Base-by-base conservation (phyloP, 2,888 invertebrate species). In the Tetrapedia diversipes region DNA sequence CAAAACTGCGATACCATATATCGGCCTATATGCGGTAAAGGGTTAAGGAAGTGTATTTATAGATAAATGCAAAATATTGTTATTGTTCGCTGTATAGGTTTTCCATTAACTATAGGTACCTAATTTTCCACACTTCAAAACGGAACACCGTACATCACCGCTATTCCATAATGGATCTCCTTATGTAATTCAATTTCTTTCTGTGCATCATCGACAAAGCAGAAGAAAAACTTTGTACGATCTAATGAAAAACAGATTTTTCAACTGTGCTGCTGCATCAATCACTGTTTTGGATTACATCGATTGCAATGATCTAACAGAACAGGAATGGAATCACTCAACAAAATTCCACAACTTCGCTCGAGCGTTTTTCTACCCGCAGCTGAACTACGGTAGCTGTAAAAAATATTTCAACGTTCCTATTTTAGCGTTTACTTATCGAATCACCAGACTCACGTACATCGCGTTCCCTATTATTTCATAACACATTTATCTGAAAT, bases 111-210 rank as follows among this genome's bases (percentile, higher is more conserved):
- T 10, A 14, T 7, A n/a, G n/a, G n/a, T n/a, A 14, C n/a, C 27
- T 57, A 24, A 1, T 24, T 41, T n/a, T 41, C 27, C 16, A 24
- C 10, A 16, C 47, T 47, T 61, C 45, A 32, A 61, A 61, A 61
- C 24, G 16, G 47, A 47, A 61, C 60, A 16, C 22, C 34, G 32
- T 34, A 47, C 45, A 47, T 47, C 32, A 47, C 8, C 47, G 41
- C 57, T 27, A 57, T 24, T 34, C 34, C 7, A 14, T 61, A 47
- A 61, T 32, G 45, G 34, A 14, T 11, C 22, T 45, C 34, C 60
- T 61, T 61, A 47, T 32, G 19, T 47, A 47, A 61, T 24, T 16
- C 29, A 39, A 64, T 39, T 64, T 64, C 51, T 64, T 47, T 45
- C 60, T 22, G 34, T 29, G 45, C 60, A 43, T 47, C 60, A 61